Evolutionary conservation across 1,140 invertebrate species (phyloP).

Genomic region (Diplogasteroides magnus): DNA sequence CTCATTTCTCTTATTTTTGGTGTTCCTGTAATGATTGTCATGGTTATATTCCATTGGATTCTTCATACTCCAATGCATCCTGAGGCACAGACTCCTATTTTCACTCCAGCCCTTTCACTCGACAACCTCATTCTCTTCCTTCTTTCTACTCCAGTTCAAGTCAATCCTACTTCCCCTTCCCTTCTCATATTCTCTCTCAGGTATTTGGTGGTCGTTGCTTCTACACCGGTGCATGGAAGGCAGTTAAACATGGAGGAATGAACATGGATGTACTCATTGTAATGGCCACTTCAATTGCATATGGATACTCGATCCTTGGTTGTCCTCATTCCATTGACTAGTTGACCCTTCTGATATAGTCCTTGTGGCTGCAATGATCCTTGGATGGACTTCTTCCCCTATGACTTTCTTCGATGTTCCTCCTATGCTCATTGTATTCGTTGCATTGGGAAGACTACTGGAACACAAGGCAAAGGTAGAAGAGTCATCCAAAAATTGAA

Average conservation of each 20-base stretch:
- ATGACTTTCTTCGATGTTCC: constrained; percentile 98
- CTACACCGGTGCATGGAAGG: constrained; percentile 84
- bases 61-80: constrained; percentile 52
- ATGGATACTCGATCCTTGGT: constrained; percentile 70
- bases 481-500: constrained; percentile 10
- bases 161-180: constrained; percentile 55
- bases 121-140: constrained; percentile 92
- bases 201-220: constrained; percentile 93
- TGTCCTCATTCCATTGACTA: too few relatives aligned
- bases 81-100: constrained; percentile 53
- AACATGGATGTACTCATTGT: constrained; percentile 99
- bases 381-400: constrained; percentile 65
- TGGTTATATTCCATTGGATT: constrained; percentile 70
- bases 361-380: constrained; percentile 38
- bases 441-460: constrained; percentile 95
- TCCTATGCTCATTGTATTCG: constrained; percentile 94
- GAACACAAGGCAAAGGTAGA: constrained; percentile 95
- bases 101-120: constrained; percentile 78
- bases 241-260: constrained; percentile 78
- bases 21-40: constrained; percentile 85
- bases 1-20: constrained; percentile 88
- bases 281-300: constrained; percentile 93
- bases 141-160: constrained; percentile 90
- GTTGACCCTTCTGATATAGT: too few relatives aligned
- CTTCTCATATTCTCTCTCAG: constrained; percentile 59